Conservation (phyloP, 2,797 vertebrate species). For the Periophthalmus magnuspinnatus region DNA sequence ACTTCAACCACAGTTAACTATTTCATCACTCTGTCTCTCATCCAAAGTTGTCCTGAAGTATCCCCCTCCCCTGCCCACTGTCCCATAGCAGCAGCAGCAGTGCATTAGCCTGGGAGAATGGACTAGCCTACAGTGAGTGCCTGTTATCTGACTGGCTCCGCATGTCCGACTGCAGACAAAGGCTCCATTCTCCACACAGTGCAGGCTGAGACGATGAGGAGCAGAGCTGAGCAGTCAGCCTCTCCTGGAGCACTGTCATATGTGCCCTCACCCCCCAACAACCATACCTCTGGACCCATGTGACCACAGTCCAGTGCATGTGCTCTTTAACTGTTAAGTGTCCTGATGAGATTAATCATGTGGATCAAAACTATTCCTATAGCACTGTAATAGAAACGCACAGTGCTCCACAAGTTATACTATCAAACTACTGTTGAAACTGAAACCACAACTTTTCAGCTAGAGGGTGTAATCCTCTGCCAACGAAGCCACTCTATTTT, state of each 20-base stretch:
- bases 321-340: neutral
- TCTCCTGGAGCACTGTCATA: constrained; percentile 66
- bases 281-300: neutral
- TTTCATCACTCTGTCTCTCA: no score
- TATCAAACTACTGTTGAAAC: neutral
- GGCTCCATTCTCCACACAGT: constrained; percentile 61
- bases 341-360: constrained; percentile 1
- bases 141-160: constrained; percentile 55
- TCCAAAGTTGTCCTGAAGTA: no score
- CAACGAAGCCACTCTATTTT: no score
- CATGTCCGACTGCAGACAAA: constrained; percentile 63
- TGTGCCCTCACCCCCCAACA: constrained; percentile 40
- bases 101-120: constrained; percentile 63
- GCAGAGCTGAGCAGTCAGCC: constrained; percentile 56
- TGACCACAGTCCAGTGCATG: neutral
- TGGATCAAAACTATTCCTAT: no score
- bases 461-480: no score
- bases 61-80: neutral
- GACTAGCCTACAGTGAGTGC: constrained; percentile 66
- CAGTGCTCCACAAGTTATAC: no score
- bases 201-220: constrained; percentile 41
- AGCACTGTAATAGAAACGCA: no score
- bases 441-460: neutral
- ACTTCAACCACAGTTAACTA: no score
- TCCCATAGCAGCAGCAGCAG: constrained; percentile 23